phyloP scores from a whole-genome alignment of 2,113 vertebrate genomes.

The Anolis carolinensis region DNA sequence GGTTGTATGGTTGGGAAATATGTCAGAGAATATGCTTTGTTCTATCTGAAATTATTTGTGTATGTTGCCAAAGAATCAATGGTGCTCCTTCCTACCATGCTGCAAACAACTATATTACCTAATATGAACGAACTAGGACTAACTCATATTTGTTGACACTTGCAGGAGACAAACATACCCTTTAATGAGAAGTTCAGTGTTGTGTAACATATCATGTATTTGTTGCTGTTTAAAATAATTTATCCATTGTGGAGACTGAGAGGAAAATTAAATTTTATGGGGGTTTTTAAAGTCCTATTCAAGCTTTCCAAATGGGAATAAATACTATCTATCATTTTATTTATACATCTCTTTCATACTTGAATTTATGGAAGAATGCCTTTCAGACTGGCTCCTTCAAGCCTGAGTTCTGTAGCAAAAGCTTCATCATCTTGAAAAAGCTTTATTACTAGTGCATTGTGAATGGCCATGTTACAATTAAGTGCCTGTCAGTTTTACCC shows the following conservation, averaged over 20 bases:
- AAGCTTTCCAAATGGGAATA: slow-evolving; percentile 71
- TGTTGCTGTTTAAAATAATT: slow-evolving; percentile 70
- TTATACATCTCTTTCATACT: slow-evolving; percentile 63
- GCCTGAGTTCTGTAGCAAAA: slow-evolving; percentile 50
- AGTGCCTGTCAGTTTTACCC: slow-evolving; percentile 50
- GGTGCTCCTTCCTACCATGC: slow-evolving; percentile 23
- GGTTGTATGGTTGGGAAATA: slow-evolving; percentile 43
- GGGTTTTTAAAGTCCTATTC: slow-evolving; percentile 63
- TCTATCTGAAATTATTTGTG: slow-evolving; percentile 49
- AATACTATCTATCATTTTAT: slow-evolving; percentile 74
- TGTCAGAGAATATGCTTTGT: slow-evolving; percentile 24
- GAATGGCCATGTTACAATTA: slow-evolving; percentile 34
- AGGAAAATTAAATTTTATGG: slow-evolving; percentile 73
- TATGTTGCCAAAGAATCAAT: slow-evolving; percentile 27
- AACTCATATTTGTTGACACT: slow-evolving; percentile 30
- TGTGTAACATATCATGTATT: slow-evolving; percentile 59
- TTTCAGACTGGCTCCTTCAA: slow-evolving; percentile 72
- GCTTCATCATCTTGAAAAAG: slow-evolving; percentile 58
- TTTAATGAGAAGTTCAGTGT: slow-evolving; percentile 44
- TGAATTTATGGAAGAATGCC: slow-evolving; percentile 59
- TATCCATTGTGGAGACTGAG: slow-evolving; percentile 62
- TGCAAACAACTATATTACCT: slow-evolving; percentile 24
- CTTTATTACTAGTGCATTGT: slow-evolving; percentile 55
- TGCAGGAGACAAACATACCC: slow-evolving; percentile 3
- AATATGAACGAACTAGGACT: slow-evolving; percentile 23